These are phyloP conservation scores for Linhomoeus sp. DNA, from an alignment of 2,888 invertebrate genomes.

Conservation along the genomic window DNA sequence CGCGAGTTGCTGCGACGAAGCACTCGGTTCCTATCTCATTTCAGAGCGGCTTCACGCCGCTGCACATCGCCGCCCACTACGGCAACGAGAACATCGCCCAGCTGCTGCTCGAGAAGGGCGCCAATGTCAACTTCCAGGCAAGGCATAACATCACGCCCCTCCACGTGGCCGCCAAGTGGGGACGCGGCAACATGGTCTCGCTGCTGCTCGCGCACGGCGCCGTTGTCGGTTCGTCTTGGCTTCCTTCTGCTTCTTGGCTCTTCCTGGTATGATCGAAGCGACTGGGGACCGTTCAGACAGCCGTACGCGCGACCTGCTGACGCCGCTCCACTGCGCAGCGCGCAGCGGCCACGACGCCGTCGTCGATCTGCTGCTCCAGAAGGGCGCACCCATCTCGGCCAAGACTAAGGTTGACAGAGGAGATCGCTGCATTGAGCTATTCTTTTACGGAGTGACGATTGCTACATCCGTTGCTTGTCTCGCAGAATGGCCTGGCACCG, in stretches of 20 bases:
- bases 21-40: too few relatives aligned
- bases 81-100: constrained; percentile 90
- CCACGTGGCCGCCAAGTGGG: constrained; percentile 98
- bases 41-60: constrained; percentile 82
- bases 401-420: constrained; percentile 55
- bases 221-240: constrained; percentile 44
- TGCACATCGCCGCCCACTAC: constrained; percentile 99
- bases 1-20: too few relatives aligned
- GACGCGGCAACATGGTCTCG: constrained; percentile 86
- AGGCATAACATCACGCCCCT: constrained; percentile 95
- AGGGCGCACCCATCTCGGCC: constrained; percentile 80
- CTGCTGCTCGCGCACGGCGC: constrained; percentile 77
- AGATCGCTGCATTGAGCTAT: background rate
- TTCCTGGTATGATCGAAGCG: too few relatives aligned
- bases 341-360: constrained; percentile 87
- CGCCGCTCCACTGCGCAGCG: constrained; percentile 91
- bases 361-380: constrained; percentile 71
- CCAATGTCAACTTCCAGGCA: constrained; percentile 92
- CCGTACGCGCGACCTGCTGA: constrained; percentile 54
- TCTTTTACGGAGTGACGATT: background rate
- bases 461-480: too few relatives aligned
- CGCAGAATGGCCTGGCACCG: constrained; percentile 57
- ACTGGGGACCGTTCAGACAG: too few relatives aligned
- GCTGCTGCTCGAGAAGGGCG: constrained; percentile 78
- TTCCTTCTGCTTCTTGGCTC: too few relatives aligned